Conservation (phyloP, 2,113 vertebrate genomes). For the Notiomystis cincta region DNA sequence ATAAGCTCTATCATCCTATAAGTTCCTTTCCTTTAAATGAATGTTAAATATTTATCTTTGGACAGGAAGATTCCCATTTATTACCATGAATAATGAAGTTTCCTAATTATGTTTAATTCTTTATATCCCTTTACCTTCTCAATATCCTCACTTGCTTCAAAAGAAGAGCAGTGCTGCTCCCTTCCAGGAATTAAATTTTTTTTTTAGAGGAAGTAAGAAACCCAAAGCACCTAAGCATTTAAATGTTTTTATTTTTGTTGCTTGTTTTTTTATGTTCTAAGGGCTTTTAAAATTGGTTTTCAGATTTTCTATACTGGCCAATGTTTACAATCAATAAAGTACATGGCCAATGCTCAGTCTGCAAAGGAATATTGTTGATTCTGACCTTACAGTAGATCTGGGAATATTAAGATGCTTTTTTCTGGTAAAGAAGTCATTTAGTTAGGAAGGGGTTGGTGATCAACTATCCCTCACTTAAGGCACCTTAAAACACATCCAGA, state of each 20-base stretch:
- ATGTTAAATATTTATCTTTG: neutral
- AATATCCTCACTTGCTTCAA: neutral
- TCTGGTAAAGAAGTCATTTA: neutral
- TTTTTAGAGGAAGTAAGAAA: neutral
- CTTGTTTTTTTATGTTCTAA: rapidly evolving
- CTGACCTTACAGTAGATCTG: neutral
- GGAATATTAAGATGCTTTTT: neutral
- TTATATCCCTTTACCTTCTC: neutral
- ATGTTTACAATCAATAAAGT: neutral
- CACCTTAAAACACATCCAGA: neutral
- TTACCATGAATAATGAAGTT: neutral
- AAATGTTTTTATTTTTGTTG: neutral
- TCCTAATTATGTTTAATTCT: neutral
- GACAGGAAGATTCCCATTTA: neutral
- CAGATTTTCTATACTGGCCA: neutral
- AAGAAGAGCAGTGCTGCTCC: neutral
- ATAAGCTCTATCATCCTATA: neutral
- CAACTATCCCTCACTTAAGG: neutral
- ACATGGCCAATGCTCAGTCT: neutral
- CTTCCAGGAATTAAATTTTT: neutral
- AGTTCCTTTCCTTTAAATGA: neutral
- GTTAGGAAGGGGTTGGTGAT: neutral
- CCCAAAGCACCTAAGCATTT: neutral
- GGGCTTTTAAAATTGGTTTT: neutral
- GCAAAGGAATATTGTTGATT: neutral